Percentiles rank a stretch among this genome's conserved stretches.
These are phyloP conservation scores for Nibea albiflora DNA, from an alignment of 2,113 vertebrate species.

Conservation along the genomic window DNA sequence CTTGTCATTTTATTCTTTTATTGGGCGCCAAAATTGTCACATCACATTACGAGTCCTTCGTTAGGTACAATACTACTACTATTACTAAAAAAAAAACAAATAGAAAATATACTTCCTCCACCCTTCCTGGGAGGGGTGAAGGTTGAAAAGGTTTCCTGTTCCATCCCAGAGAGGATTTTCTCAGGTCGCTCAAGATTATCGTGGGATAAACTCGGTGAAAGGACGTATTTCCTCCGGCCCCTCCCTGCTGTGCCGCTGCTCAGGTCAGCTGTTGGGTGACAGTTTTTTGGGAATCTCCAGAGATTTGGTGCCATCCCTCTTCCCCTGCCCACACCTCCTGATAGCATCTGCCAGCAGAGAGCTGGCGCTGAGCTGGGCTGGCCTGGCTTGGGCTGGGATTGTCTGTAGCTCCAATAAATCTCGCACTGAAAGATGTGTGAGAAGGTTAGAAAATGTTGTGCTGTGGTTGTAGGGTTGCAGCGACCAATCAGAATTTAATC, in stretches of 20 bases:
- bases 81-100: too few species aligned
- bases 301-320: conserved; percentile 61
- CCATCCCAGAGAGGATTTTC: conserved; percentile 38
- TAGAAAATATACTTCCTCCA: too few species aligned
- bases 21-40: too few species aligned
- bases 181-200: conserved; percentile 44
- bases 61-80: too few species aligned
- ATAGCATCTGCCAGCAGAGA: conserved; percentile 65
- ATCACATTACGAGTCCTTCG: too few species aligned
- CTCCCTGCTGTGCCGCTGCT: neutral
- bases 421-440: neutral
- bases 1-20: neutral
- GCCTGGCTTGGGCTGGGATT: conserved; percentile 1
- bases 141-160: too few species aligned
- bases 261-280: conserved; percentile 28
- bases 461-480: neutral
- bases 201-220: conserved; percentile 16
- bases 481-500: neutral
- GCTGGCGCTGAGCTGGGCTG: neutral
- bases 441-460: neutral
- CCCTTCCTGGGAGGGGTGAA: too few species aligned
- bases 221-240: neutral
- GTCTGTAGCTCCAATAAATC: conserved; percentile 6
- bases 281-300: conserved; percentile 62
- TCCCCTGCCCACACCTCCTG: conserved; percentile 19